Base-by-base conservation (phyloP, 1,140 invertebrate species). In the Megalopta genalis region DNA sequence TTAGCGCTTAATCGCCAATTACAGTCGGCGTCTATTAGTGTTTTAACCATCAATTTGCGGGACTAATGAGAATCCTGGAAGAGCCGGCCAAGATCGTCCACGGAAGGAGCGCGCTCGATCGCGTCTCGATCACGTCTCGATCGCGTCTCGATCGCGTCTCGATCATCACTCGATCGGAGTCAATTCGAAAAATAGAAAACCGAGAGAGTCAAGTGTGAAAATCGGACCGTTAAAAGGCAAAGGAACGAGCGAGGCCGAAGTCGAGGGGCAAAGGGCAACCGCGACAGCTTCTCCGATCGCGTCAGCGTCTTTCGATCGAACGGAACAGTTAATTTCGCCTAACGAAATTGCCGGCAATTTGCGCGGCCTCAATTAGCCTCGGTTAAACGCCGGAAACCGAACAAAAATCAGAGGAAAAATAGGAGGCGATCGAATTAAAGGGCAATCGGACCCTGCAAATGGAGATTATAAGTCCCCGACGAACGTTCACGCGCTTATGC, bases 301-400 rank as follows among this genome's bases (percentile, higher is more conserved):
- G 71, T 78, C 27, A 71, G 23, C 71, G 46, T 75, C 49, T 62
- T 66, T 62, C 62, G 65, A 74, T 82, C 42, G 76, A 49, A 83
- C 18, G 27, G 14, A 49, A 27, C 25, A 57, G 27, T n/a, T 83
- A 83, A 84, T 83, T 83, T 79, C 64, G 25, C 32, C n/a, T 84
- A 83, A 84, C 60, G 62, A 57, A 66, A 83, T 83, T 83, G 74
- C 60, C 46, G 70, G 23, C 9, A 39, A 75, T 71, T 84, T 49
- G 49, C 66, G 76, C 57, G 65, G 37, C 71, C 70, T 60, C 27
- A 83, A 70, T 83, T 75, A 79, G 65, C 49, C 75, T 63, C 70
- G 60, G 66, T 79, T 75, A 83, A 83, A 79, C 78, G 14, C 52
- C 18, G 9, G 21, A 14, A 57, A 14, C n/a, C 21, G 21, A 27